Conservation (phyloP, 2,113 vertebrate genomes). For the Psilopogon haemacephalus region DNA sequence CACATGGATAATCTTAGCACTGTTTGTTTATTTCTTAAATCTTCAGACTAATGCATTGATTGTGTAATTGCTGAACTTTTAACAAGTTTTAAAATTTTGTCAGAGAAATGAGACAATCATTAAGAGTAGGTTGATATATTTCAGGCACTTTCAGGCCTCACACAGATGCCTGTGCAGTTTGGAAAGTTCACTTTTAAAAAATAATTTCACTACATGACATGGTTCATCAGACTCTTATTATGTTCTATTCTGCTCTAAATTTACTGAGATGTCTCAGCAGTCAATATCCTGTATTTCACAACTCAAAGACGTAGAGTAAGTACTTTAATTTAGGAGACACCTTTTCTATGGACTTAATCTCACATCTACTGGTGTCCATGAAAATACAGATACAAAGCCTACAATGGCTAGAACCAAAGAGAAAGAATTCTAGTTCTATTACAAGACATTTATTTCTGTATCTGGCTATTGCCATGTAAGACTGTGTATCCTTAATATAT, state of each 20-base stretch:
- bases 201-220: background rate
- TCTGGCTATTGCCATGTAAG: background rate
- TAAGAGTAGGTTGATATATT: background rate
- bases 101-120: background rate
- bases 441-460: background rate
- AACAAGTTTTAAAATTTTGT: background rate
- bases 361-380: background rate
- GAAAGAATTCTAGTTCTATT: no score
- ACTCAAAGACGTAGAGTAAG: background rate
- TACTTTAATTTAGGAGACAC: background rate
- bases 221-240: background rate
- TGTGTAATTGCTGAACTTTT: background rate
- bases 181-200: background rate
- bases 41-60: background rate
- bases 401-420: fast-evolving
- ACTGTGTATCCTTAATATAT: background rate
- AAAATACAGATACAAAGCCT: background rate
- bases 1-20: background rate
- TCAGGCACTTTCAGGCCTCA: background rate
- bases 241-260: background rate
- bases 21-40: background rate
- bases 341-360: background rate
- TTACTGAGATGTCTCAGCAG: background rate
- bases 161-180: background rate
- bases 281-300: background rate